These are phyloP conservation scores for Apodemus sylvaticus DNA, from an alignment of 2,113 vertebrate species.

Conservation along the genomic window DNA sequence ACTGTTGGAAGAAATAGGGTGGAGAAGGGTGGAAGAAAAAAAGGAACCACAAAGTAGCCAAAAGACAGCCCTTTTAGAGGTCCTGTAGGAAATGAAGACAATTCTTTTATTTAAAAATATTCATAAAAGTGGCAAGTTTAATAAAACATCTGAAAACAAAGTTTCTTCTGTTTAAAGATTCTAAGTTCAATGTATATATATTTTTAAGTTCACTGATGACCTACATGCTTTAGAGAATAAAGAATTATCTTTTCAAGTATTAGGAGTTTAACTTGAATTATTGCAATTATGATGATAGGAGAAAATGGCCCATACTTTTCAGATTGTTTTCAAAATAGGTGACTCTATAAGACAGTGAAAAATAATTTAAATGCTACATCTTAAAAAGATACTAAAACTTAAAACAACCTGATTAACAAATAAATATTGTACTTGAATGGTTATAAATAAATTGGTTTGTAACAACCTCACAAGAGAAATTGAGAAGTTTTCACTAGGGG, in stretches of 20 bases:
- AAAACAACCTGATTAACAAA: background rate
- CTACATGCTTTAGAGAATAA: background rate
- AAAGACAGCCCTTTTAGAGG: background rate
- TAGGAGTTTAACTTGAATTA: background rate
- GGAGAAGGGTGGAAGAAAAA: no score
- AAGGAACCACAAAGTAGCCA: no score
- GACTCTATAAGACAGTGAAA: background rate
- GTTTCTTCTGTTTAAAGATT: constrained; percentile 35
- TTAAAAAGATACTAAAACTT: background rate
- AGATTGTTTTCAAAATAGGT: background rate
- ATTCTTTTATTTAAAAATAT: background rate
- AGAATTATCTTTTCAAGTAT: background rate
- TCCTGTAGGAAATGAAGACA: constrained; percentile 63
- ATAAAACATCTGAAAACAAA: background rate
- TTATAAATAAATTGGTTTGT: background rate
- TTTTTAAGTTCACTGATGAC: background rate
- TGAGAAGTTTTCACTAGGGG: background rate
- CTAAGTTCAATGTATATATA: background rate
- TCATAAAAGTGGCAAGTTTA: constrained; percentile 25
- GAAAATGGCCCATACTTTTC: background rate
- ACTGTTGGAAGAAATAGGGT: no score
- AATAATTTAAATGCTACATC: background rate
- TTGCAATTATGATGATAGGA: background rate
- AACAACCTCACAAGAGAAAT: background rate
- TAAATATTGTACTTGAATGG: constrained; percentile 16